Evolutionary conservation across 2,888 invertebrate genomes (phyloP), one percentile per base, ranked within the genome.

Genomic region (Cylindroiulus punctatus): DNA sequence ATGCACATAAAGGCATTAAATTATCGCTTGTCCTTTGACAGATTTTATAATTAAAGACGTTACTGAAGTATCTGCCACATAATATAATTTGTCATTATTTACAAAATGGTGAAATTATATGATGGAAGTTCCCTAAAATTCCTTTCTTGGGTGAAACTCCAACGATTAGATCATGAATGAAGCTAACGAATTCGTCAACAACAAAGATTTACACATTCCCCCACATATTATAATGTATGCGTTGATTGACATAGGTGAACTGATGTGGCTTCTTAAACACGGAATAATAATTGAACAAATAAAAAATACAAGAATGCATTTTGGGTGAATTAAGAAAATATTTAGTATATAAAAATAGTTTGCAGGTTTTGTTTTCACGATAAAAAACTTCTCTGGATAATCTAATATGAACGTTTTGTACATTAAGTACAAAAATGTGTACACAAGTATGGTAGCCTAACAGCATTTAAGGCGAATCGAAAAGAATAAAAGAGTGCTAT

Each of bases 281-380:
- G 26, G 26, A 65, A 26, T 65, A 65, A 65, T 26, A 65, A 65
- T 65, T 26, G 65, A 22, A 65, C 26, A 65, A 65, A 65, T 65
- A 65, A 65, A 65, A 52, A 65, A 65, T 65, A 65, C 65, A 26
- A 65, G 65, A 65, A 65, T 65, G 65, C 65, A 65, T 65, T 65
- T 65, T 26, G 65, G 26, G 26, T 65, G 65, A 65, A 57, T 57
- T 57, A 57, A 5, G 57, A 57, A 57, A 26, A 65, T 65, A 65
- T 65, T 26, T 26, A 65, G 26, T 26, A 65, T 65, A 65, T 65
- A 65, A 65, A 65, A 65, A 65, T 65, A 65, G 22, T 65, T 65
- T 26, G 65, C 65, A 65, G 65, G 26, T 65, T 65, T 65, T 52
- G 10, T 44, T 52, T 52, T 65, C 26, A 22, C 12, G 10, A 26